A percentile compares a stretch with the other conserved stretches of the same genome.
Conservation (phyloP, 92 coral and sea anemone genomes). For the Epizoanthus rinbou region DNA sequence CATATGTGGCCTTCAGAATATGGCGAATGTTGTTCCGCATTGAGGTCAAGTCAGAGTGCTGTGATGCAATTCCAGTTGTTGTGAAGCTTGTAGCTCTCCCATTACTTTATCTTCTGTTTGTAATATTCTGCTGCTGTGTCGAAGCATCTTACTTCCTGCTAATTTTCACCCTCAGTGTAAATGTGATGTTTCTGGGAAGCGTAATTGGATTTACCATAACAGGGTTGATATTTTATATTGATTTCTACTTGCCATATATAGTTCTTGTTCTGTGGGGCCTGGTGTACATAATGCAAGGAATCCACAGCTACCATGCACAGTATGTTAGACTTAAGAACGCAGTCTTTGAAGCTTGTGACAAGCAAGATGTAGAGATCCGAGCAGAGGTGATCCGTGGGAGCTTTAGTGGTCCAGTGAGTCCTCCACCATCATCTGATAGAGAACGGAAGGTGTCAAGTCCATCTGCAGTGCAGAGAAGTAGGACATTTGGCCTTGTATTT, state of each 20-base stretch:
- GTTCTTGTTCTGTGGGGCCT: constrained; percentile 57
- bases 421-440: constrained; percentile 38
- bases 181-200: constrained; percentile 81
- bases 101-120: constrained; percentile 75
- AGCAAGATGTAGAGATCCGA: constrained; percentile 66
- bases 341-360: constrained; percentile 90
- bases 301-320: constrained; percentile 65
- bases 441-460: constrained; percentile 49
- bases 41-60: constrained; percentile 81
- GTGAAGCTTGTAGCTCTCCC: constrained; percentile 74
- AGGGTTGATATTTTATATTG: constrained; percentile 83
- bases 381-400: constrained; percentile 77
- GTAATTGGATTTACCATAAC: constrained; percentile 81
- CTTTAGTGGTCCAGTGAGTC: constrained; percentile 56
- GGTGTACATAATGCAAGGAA: constrained; percentile 64
- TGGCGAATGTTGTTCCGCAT: constrained; percentile 84
- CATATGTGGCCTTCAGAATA: constrained; percentile 90
- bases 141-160: constrained; percentile 81
- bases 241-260: constrained; percentile 81
- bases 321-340: constrained; percentile 73
- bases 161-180: constrained; percentile 67
- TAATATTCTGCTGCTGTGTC: constrained; percentile 82
- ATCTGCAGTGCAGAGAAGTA: constrained; percentile 52
- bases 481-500: constrained; percentile 53
- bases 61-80: constrained; percentile 71